Percentiles rank a stretch among this genome's conserved stretches.
These are phyloP conservation scores for Apotomis capreana DNA, from an alignment of 2,888 invertebrate species.

Conservation along the genomic window DNA sequence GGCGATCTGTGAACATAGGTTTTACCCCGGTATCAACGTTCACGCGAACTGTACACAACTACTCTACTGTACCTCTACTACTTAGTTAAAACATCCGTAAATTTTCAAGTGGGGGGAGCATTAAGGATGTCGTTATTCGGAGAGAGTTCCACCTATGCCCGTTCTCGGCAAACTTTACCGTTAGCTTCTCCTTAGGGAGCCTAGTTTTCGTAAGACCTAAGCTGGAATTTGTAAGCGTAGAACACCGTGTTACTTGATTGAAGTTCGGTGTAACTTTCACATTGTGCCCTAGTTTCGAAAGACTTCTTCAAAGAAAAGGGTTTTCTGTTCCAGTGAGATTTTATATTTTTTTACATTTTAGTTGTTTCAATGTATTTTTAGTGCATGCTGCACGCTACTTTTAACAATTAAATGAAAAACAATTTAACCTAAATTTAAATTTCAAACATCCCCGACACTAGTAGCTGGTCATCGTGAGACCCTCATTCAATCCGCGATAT, in stretches of 20 bases:
- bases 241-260: neutral
- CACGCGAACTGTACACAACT: neutral
- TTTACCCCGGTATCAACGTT: neutral
- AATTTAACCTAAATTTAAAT: too few species aligned
- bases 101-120: neutral
- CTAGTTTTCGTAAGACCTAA: constrained; percentile 3
- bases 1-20: neutral
- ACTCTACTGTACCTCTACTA: neutral
- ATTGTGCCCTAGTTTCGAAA: neutral
- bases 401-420: too few species aligned
- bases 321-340: neutral
- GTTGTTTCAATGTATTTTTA: too few species aligned
- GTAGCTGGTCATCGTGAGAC: too few species aligned
- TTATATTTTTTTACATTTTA: too few species aligned
- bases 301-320: neutral
- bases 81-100: constrained; percentile 4
- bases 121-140: neutral
- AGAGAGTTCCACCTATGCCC: constrained; percentile 2
- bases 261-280: neutral
- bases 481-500: too few species aligned
- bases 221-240: neutral
- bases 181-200: constrained; percentile 4
- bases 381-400: too few species aligned
- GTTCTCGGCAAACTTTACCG: neutral
- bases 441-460: too few species aligned